Conservation (phyloP, 2,888 invertebrate species). For the Drosophila birchii region DNA sequence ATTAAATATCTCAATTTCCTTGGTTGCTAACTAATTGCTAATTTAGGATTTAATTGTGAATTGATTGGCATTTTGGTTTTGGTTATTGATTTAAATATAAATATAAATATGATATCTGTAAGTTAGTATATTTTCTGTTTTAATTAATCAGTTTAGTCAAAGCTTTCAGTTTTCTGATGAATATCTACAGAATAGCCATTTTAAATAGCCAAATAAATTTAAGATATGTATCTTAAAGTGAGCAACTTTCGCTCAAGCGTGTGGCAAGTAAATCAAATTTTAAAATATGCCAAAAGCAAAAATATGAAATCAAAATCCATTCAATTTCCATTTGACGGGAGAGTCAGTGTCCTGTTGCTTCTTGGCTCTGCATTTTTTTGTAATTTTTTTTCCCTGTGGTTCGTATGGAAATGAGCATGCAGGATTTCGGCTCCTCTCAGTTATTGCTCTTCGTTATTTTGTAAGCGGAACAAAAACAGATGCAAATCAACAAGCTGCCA, state of each 20-base stretch:
- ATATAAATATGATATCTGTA: neutral
- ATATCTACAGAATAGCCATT: neutral
- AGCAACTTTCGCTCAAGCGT: conserved; percentile 3
- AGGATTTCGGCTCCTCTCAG: conserved; percentile 27
- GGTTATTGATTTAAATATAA: neutral
- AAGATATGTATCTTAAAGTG: conserved; percentile 7
- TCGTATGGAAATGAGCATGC: conserved; percentile 50
- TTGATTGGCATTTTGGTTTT: neutral
- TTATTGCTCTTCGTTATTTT: conserved; percentile 34
- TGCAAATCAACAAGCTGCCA: conserved; percentile 61
- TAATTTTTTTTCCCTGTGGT: neutral
- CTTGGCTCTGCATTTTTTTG: neutral
- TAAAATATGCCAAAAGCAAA: conserved; percentile 47
- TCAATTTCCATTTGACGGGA: conserved; percentile 50
- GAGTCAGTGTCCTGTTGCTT: conserved; percentile 18
- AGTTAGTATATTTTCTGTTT: neutral
- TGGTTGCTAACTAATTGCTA: neutral
- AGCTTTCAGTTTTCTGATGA: neutral
- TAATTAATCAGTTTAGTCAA: neutral
- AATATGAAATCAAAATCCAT: conserved; percentile 57
- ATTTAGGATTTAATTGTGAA: neutral
- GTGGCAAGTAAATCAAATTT: conserved; percentile 46
- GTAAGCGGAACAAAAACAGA: conserved; percentile 49
- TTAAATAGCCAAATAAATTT: neutral
- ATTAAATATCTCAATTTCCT: neutral